These are phyloP conservation scores for Corydoras sp. DNA, from an alignment of 2,113 vertebrate genomes.

Conservation along the genomic window DNA sequence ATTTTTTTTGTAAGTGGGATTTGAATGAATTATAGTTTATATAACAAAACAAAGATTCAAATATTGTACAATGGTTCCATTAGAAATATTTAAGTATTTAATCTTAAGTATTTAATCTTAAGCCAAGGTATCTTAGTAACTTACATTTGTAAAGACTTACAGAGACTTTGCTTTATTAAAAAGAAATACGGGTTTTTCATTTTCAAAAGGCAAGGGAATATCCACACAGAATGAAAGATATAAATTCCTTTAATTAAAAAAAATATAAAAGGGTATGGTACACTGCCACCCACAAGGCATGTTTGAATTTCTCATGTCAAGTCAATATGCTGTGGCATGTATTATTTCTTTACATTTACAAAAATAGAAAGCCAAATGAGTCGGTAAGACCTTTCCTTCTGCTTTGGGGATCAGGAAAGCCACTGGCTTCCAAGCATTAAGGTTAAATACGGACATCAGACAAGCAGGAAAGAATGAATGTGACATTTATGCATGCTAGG, in stretches of 20 bases:
- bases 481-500: slow-evolving; percentile 32
- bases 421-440: slow-evolving; percentile 27
- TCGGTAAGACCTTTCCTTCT: slow-evolving; percentile 21
- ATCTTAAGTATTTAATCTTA: too few relatives aligned
- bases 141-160: too few relatives aligned
- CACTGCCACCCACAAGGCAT: slow-evolving; percentile 19
- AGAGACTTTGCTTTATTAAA: too few relatives aligned
- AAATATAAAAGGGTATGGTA: slow-evolving; percentile 19
- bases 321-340: slow-evolving; percentile 23
- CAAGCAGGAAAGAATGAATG: slow-evolving; percentile 20
- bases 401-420: slow-evolving; percentile 13
- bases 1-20: too few relatives aligned
- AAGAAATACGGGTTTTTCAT: background rate
- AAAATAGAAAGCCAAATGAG: slow-evolving; percentile 36
- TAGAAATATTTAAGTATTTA: too few relatives aligned
- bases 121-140: too few relatives aligned
- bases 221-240: slow-evolving; percentile 41
- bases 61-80: too few relatives aligned
- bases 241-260: slow-evolving; percentile 41
- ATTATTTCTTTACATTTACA: slow-evolving; percentile 38
- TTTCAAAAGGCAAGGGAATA: slow-evolving; percentile 27
- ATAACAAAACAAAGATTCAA: too few relatives aligned
- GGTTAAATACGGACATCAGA: slow-evolving; percentile 36
- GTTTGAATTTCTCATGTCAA: slow-evolving; percentile 44
- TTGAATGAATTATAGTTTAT: too few relatives aligned